Percentiles rank a stretch among this genome's conserved stretches.
These are phyloP conservation scores for Caiman crocodilus DNA, from an alignment of 2,797 vertebrate genomes.

Conservation along the genomic window DNA sequence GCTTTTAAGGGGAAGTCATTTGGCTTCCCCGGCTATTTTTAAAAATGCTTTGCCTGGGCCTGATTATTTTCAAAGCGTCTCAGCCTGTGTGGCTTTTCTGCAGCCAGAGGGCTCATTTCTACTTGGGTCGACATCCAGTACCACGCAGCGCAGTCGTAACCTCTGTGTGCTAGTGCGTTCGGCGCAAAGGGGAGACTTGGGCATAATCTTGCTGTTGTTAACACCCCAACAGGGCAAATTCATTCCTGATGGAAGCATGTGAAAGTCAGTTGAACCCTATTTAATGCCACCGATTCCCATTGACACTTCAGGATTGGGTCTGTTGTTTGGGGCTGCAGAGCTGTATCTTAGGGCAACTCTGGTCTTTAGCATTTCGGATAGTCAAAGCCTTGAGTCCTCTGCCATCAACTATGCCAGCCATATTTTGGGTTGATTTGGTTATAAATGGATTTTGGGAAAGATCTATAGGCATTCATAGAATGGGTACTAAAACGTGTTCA, in stretches of 20 bases:
- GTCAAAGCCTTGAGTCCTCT: constrained; percentile 46
- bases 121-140: background rate
- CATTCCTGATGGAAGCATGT: background rate
- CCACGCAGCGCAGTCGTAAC: background rate
- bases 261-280: constrained; percentile 20
- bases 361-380: constrained; percentile 37
- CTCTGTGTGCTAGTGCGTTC: background rate
- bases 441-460: constrained; percentile 16
- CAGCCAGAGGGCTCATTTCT: background rate
- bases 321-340: constrained; percentile 41
- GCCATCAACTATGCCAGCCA: constrained; percentile 10
- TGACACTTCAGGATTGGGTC: constrained; percentile 30
- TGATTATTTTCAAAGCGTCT: background rate
- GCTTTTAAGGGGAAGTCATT: background rate
- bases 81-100: background rate
- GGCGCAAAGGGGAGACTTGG: constrained; percentile 57
- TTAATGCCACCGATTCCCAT: constrained; percentile 15
- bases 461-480: constrained; percentile 27
- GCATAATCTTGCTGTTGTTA: constrained; percentile 25
- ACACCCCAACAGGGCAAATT: constrained; percentile 37
- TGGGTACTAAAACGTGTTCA: background rate
- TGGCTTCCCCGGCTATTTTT: background rate
- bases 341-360: background rate
- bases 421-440: constrained; percentile 41
- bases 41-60: background rate